Conservation (phyloP, 2,888 invertebrate species). For the Tiliacea citrago region DNA sequence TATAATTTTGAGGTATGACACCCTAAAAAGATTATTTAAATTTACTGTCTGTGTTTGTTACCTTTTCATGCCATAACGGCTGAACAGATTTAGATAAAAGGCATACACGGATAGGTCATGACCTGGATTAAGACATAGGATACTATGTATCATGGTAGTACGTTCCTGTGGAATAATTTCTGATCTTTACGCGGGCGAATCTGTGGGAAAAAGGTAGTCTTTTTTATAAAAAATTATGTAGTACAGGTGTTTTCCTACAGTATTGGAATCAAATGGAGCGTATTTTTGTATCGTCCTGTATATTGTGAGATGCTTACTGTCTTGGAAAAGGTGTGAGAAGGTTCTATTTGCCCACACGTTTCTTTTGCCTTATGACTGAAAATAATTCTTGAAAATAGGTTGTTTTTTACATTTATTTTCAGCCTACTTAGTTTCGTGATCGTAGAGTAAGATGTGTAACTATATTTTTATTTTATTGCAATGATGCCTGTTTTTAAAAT, state of each 20-base stretch:
- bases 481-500: not conserved
- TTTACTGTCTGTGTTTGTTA: no score
- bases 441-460: not conserved
- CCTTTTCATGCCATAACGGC: no score
- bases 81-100: no score
- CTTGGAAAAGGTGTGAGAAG: slow-evolving; percentile 52
- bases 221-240: slow-evolving; percentile 35
- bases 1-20: no score
- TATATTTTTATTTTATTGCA: not conserved
- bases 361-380: slow-evolving; percentile 15
- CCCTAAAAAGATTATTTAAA: no score
- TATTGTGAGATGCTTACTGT: slow-evolving; percentile 47
- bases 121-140: no score
- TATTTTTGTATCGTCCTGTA: slow-evolving; percentile 42
- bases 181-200: no score
- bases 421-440: not conserved
- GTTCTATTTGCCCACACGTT: slow-evolving; percentile 34
- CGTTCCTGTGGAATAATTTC: no score
- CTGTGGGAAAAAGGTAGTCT: not conserved
- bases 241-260: slow-evolving; percentile 31
- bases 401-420: slow-evolving; percentile 20
- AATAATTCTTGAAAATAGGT: not conserved
- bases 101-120: no score
- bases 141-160: no score
- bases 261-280: slow-evolving; percentile 55